Evolutionary conservation across 1,140 invertebrate species (phyloP).

Genomic region (Plectus sambesii): DNA sequence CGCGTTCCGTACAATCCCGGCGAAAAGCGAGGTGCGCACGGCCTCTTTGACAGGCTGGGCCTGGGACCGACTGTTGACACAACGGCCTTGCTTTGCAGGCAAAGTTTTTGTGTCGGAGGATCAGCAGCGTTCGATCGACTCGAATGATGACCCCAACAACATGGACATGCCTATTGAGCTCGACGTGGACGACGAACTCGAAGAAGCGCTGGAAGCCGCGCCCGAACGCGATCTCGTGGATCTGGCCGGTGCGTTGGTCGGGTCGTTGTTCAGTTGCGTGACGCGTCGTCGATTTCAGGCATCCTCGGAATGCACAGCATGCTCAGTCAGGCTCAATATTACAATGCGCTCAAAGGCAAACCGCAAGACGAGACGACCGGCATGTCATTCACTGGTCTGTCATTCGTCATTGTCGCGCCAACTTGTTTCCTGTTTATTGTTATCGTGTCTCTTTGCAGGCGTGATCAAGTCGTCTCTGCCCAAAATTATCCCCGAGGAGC

Average conservation of each 20-base stretch:
- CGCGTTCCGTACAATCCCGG: slow-evolving; percentile 81
- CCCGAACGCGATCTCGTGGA: slow-evolving; percentile 97
- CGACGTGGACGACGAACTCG: slow-evolving; percentile 41
- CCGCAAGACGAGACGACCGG: slow-evolving; percentile 43
- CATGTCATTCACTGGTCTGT: slow-evolving; percentile 46
- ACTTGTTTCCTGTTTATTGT: too few species aligned
- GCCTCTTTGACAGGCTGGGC: slow-evolving; percentile 9
- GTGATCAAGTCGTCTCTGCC: slow-evolving; percentile 45
- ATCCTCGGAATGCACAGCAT: slow-evolving; percentile 96
- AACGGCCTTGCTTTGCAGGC: neutral
- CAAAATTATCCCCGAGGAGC: slow-evolving; percentile 47
- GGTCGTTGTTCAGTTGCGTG: too few species aligned
- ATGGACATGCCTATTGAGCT: slow-evolving; percentile 44
- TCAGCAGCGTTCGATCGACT: slow-evolving; percentile 7
- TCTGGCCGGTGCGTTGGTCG: slow-evolving; percentile 66
- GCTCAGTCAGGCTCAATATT: slow-evolving; percentile 99
- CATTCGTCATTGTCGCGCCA: slow-evolving; percentile 8
- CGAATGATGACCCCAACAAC: neutral
- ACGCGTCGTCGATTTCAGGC: too few species aligned
- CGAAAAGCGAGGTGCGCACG: slow-evolving; percentile 65
- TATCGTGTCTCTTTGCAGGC: slow-evolving; percentile 10
- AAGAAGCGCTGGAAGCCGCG: slow-evolving; percentile 63
- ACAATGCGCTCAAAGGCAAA: slow-evolving; percentile 62
- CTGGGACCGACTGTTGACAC: slow-evolving; percentile 7
- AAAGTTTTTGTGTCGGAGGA: slow-evolving; percentile 10